Conservation (phyloP, 2,797 vertebrate genomes). For the Oreonectes daqikongensis region DNA sequence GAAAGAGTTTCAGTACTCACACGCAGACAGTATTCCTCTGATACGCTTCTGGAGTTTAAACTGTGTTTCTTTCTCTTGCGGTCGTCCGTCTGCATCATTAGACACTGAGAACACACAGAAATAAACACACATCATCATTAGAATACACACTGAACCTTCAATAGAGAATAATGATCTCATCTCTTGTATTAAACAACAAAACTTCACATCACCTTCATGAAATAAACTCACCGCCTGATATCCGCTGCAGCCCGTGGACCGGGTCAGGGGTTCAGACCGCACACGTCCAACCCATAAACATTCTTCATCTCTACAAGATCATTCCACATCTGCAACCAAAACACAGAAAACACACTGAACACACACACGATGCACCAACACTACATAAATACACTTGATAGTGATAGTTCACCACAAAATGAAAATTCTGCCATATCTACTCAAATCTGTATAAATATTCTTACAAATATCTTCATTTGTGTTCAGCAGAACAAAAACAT, state of each 20-base stretch:
- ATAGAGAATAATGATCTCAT: not conserved
- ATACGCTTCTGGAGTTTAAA: constrained; percentile 56
- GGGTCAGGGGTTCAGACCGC: constrained; percentile 6
- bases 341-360: not conserved
- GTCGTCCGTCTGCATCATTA: constrained; percentile 64
- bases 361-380: not conserved
- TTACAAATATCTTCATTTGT: too few relatives aligned
- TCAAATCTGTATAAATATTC: too few relatives aligned
- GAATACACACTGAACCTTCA: not conserved
- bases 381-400: too few relatives aligned
- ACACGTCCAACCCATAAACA: not conserved
- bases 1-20: constrained; percentile 51
- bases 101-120: constrained; percentile 32
- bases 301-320: constrained; percentile 8
- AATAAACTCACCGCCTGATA: constrained; percentile 12
- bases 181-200: too few relatives aligned
- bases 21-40: constrained; percentile 63
- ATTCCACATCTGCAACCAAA: not conserved
- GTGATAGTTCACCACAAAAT: too few relatives aligned
- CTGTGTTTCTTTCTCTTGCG: constrained; percentile 62
- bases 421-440: too few relatives aligned
- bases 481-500: too few relatives aligned
- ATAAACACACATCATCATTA: constrained; percentile 1
- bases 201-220: too few relatives aligned
- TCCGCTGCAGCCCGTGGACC: not conserved